phyloP scores from a whole-genome alignment of 1,140 invertebrate genomes.

The Eciton burchellii region DNA sequence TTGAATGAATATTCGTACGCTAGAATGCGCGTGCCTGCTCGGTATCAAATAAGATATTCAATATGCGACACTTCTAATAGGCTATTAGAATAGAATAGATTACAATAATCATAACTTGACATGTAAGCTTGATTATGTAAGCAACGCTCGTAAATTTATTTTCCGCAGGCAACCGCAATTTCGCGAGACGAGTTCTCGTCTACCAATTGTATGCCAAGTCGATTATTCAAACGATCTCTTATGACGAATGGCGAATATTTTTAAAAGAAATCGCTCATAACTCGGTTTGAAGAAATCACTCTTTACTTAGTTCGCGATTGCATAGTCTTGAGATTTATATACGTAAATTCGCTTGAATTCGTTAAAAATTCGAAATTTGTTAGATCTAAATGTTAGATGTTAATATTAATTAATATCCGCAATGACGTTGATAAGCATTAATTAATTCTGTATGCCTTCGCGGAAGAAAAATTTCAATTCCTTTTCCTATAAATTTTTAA shows the following conservation, averaged over 20 bases:
- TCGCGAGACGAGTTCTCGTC: neutral
- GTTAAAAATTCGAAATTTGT: neutral
- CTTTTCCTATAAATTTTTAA: no score
- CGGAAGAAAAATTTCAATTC: no score
- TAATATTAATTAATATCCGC: no score
- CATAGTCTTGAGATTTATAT: neutral
- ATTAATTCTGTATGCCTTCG: no score
- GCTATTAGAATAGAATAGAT: conserved; percentile 24
- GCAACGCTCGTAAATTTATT: conserved; percentile 1
- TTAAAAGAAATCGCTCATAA: neutral
- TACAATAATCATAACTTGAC: conserved; percentile 37
- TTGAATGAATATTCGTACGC: neutral
- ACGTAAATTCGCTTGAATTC: neutral
- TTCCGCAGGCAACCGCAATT: neutral
- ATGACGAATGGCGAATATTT: neutral
- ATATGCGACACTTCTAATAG: neutral
- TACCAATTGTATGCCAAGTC: neutral
- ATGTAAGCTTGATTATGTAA: conserved; percentile 24
- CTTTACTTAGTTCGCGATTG: neutral
- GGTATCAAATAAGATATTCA: neutral
- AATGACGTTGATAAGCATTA: no score
- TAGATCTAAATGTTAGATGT: neutral
- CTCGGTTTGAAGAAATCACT: neutral
- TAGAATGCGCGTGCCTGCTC: neutral
- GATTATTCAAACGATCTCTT: conserved; percentile 21